Base-by-base conservation (phyloP, 2,113 vertebrate species). In the Tetrao urogallus region DNA sequence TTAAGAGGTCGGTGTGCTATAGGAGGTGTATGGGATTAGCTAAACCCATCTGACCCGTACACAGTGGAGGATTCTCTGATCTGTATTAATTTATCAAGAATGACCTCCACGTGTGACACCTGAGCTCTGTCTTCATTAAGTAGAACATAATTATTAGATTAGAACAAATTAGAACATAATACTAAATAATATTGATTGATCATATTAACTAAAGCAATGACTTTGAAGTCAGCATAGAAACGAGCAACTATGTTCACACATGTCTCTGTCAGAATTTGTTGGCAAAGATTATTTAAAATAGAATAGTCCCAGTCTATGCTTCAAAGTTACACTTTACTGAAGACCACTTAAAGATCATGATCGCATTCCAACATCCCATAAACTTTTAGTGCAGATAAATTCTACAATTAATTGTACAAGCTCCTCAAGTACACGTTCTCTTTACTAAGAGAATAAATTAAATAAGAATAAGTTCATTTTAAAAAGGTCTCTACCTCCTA, bases 21-120 rank as follows among this genome's bases (percentile, higher is more conserved):
- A 84, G 36, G 12, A 84, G 25, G 6, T 30, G 11, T 32, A 70
- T 2, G 40, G 54, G 25, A 69, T 69, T 48, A 65, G 8, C 25
- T 61, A 88, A 69, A 80, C 22, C 6, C 21, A 58, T 48, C 21
- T 58, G 22, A 7, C 18, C 22, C 15, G 7, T 40, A 27, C 24
- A 6, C 47, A 78, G 43, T 4, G 5, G 20, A 71, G 8, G 8
- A 71, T 22, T 78, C 60, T 66, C 13, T 45, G 80, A 12, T 63
- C 36, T 63, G 2, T 30, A 56, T 21, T 48, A 84, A 24, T 3
- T 8, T 30, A 80, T 21, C 32, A 84, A 78, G 43, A 91, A 45
- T 0, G 2, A 34, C 28, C 32, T 71, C 34, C 57, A 64, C 67
- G 42, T 20, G 87, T 0, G 2, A 19, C 13, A 82, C 2, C 10